Base-by-base conservation (phyloP, 1,140 invertebrate species). In the Hermatobates lingyangjiaoensis region DNA sequence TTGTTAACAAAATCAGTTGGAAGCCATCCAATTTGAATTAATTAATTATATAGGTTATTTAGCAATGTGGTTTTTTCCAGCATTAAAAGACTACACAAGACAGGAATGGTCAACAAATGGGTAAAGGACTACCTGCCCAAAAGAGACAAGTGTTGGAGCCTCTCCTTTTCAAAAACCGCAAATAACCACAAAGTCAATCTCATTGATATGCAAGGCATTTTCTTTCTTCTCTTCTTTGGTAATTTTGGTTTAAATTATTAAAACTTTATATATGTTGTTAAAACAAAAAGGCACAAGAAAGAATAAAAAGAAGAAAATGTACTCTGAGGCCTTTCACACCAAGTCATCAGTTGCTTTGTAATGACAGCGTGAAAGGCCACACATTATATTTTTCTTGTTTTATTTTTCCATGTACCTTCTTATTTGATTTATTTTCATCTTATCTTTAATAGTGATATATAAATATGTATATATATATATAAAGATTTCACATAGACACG, bases 201-300 rank as follows among this genome's bases (percentile, higher is more conserved):
- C 55, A 71, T 79, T 50, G 87, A 91, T 59, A 91, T 91, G 86
- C 83, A 90, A 64, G 88, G 87, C 26, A 88, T 81, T 40, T 88
- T 87, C 68, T 84, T 85, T 55, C 75, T 87, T 0, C 64, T 89
- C 2, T 74, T 82, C 53, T 65, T 87, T 26, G 83, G 84, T 83
- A 74, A 63, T n/a, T n/a, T n/a, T n/a, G 53, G 1, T 1, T 25
- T 14, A 34, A 5, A 27, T 18, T 27, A 50, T 4, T 44, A 52
- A 34, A 30, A 45, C 51, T 39, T 27, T 57, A 2, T n/a, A 2
- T 25, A 3, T 45, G 25, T 12, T 27, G 7, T 2, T 15, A 46
- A 15, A 46, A 15, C n/a, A 26, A 27, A 26, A 15, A 25, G n/a
- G 7, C 26, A 25, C 3, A 46, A 5, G 3, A 25, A n/a, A 5